phyloP scores from a whole-genome alignment of 2,113 vertebrate species.

The Cavia porcellus region DNA sequence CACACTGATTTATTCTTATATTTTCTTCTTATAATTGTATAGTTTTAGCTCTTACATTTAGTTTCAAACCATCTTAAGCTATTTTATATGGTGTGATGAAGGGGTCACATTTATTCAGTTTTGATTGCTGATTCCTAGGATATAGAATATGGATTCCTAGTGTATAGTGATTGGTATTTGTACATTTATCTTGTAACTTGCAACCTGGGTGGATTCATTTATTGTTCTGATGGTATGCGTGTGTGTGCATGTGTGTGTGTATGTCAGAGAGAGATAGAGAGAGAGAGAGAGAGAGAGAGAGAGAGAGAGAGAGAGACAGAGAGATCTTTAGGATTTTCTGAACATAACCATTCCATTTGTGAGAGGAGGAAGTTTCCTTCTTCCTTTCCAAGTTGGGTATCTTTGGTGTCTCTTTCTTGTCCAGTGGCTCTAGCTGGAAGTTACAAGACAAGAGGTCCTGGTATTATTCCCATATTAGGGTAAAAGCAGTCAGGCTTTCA shows the following conservation, averaged over 20 bases:
- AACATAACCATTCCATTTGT: not conserved
- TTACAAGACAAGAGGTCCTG: not conserved
- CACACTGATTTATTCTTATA: not conserved
- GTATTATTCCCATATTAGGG: not conserved
- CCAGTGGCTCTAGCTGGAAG: not conserved
- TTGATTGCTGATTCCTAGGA: not conserved
- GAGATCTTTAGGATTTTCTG: not conserved
- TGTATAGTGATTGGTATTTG: not conserved
- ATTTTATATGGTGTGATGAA: not conserved
- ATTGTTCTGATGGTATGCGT: not conserved
- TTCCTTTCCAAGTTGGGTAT: not conserved
- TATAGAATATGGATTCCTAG: not conserved
- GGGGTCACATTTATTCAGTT: not conserved
- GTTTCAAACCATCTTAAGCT: slow-evolving; percentile 19
- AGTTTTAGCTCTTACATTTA: not conserved
- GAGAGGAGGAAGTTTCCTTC: not conserved
- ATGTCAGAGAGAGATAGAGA: not conserved
- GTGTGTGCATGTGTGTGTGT: not conserved
- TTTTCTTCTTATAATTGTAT: not conserved
- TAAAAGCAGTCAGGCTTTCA: not conserved
- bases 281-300: too few species aligned
- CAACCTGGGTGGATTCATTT: not conserved
- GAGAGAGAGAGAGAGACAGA: too few species aligned
- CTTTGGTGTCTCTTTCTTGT: not conserved
- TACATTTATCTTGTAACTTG: not conserved